Base-by-base conservation (phyloP, 2,113 vertebrate species). In the Serilophus lunatus region DNA sequence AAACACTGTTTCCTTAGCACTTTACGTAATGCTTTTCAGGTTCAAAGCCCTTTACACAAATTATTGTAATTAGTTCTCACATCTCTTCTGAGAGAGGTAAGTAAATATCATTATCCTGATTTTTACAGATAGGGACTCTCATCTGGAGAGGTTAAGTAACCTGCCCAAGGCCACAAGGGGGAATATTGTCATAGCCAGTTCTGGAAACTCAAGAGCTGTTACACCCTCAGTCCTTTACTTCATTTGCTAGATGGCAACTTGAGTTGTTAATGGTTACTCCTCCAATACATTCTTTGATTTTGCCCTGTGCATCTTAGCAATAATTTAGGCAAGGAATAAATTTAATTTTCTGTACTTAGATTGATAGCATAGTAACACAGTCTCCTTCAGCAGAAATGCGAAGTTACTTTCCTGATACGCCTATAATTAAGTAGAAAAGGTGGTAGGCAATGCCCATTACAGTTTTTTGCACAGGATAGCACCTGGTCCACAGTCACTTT, bases 21-120 rank as follows among this genome's bases (percentile, higher is more conserved):
- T 94, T 94, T 83, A 74, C 9, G 5, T 70, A 90, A 54, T 88
- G 56, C 90, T 78, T 93, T 96, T 86, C 68, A 88, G 71, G 85
- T 96, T 96, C 90, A 90, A 56, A 95, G 70, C 88, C 71, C 87
- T 94, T 95, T 92, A 68, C 63, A 66, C 64, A 88, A 93, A 92
- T 90, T 94, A 90, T 74, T 95, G 90, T 96, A 96, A 94, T 97
- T 94, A 96, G 90, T 93, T 95, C 90, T 90, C 56, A 66, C 47
- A 83, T 95, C 31, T 91, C 93, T 68, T 90, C 38, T 10, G 92
- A 83, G 94, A 93, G 71, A 75, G 47, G 63, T 96, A 74, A 88
- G 95, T 86, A 96, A 97, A 96, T 96, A 94, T 74, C 82, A 94
- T 96, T 96, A 94, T 95, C 71, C 60, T 92, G 9, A 3, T 78